Evolutionary conservation across 2,888 invertebrate genomes (phyloP), one percentile per base, ranked within the genome.

Genomic region (Hypolimnas misippus): DNA sequence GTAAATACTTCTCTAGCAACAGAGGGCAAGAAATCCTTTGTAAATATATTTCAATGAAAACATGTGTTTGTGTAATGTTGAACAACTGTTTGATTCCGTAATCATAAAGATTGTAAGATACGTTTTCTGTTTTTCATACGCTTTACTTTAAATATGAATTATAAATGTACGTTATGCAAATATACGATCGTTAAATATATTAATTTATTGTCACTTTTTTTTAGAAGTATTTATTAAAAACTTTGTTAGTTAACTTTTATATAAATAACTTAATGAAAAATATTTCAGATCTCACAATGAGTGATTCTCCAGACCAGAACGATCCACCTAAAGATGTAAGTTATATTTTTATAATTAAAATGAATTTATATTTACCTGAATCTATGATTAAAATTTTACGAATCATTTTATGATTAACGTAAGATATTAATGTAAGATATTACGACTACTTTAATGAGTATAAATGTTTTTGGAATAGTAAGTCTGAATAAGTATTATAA

Each of bases 251-350:
- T 40, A 35, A n/a, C 7, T 6, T 40, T n/a, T 7, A 40, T 38
- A 38, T 14, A 12, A 38, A 38, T 38, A 14, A 46, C 17, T 5
- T 21, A 1, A 6, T 10, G 21, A 46, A n/a, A 1, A 5, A 12
- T 21, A n/a, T 49, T 49, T 14, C 49, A 49, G 49, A 14, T 29
- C 8, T 49, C 3, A 49, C 49, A 65, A 92, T 92, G 91, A 81
- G 88, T 81, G 91, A 91, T 71, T 83, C 87, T 68, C 75, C 76
- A 62, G 85, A 90, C 66, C 91, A 89, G 64, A 89, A 86, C 71
- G 92, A 91, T 46, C 87, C 87, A 10, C 87, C 90, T 67, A 91
- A 87, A 71, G 89, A 89, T 82, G 91, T 91, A 76, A 85, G 87
- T 82, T 49, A 33, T 62, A 33, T 60, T 14, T 54, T 53, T 44